Base-by-base conservation (phyloP, 1,140 invertebrate genomes). In the Dendrolimus punctatus region DNA sequence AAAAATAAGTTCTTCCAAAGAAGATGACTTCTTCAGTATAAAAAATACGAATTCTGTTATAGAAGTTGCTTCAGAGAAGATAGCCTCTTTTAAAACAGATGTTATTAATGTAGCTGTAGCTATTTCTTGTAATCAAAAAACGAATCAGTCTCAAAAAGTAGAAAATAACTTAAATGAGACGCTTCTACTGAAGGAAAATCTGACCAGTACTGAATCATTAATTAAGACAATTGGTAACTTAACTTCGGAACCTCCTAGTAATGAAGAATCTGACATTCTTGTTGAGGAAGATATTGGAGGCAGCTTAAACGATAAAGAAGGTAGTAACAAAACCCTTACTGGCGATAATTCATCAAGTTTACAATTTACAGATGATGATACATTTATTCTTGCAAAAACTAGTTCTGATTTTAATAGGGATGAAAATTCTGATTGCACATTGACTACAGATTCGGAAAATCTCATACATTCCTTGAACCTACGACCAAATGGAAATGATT, bases 61-160 rank as follows among this genome's bases (percentile, higher is more conserved):
- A 39, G 23, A 61, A 51, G 36, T 62, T 48, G 40, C 50, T 4
- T 38, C 55, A 55, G 51, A 58, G 38, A 46, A 38, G 40, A n/a
- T 38, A 38, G 42, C 23, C 0, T 53, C 62, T 40, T 73, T 62
- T 40, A 68, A 67, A 55, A 66, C 49, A 23, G 61, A 72, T 41
- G 38, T 68, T 5, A 63, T 80, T n/a, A 76, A 64, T 51, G 58
- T 76, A 37, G 60, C 70, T 9, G 58, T 71, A 42, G 73, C 73
- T 23, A 62, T 71, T 37, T 51, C 67, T 5, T 60, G 57, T 49
- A 68, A 66, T 44, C 36, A 51, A 45, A 38, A 47, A 40, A 42
- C 58, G 9, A 54, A 64, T 48, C 49, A 52, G 8, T 60, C 53
- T 9, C 54, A 54, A 47, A 38, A 46, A 40, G 8, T 6, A 6